Percentiles rank a stretch among this genome's conserved stretches.
Conservation (phyloP, 1,140 invertebrate species). For the Nephila pilipes region DNA sequence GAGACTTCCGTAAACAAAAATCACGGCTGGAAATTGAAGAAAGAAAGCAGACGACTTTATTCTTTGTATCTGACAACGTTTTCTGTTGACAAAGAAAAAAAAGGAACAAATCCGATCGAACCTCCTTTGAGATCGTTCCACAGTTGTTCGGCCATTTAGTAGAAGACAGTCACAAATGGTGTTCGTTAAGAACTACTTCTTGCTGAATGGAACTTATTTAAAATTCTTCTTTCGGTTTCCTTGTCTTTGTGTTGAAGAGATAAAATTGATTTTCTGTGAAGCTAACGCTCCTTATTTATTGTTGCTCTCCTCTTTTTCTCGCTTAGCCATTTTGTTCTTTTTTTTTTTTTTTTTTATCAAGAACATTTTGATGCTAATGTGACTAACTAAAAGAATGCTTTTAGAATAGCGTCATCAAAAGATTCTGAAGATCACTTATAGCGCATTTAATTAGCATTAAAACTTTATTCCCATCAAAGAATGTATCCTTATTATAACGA, state of each 20-base stretch:
- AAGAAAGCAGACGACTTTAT: neutral
- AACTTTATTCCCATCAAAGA: neutral
- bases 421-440: neutral
- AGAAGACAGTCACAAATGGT: neutral
- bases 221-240: neutral
- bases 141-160: conserved; percentile 15
- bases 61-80: conserved; percentile 52
- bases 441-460: neutral
- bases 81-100: conserved; percentile 49
- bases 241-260: neutral
- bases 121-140: neutral
- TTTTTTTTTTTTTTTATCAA: neutral
- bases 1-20: conserved; percentile 27
- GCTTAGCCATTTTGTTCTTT: neutral
- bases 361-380: neutral
- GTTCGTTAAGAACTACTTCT: conserved; percentile 24
- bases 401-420: neutral
- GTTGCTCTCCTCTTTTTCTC: neutral
- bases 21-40: neutral
- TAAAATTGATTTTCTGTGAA: conserved; percentile 22
- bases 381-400: neutral
- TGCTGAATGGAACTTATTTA: conserved; percentile 21
- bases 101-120: conserved; percentile 16
- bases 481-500: neutral
- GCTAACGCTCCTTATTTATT: neutral